Percentiles rank a stretch among this genome's conserved stretches.
These are phyloP conservation scores for Heterodera schachtii DNA, from an alignment of 1,140 invertebrate genomes.

Conservation along the genomic window DNA sequence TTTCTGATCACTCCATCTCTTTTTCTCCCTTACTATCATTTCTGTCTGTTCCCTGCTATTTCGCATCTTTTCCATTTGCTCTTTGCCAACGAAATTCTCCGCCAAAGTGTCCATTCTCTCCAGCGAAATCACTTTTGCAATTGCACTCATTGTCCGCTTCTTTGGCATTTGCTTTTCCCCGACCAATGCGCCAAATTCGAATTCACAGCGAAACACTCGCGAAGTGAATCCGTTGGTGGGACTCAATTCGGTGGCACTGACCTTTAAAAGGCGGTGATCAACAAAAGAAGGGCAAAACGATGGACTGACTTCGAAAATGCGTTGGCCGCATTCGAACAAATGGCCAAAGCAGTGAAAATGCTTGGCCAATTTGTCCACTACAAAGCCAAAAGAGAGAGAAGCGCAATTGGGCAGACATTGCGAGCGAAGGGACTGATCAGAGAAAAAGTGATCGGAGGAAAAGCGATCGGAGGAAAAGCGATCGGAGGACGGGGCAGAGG, in stretches of 20 bases:
- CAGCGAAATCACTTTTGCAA: constrained; percentile 15
- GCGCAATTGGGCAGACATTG: constrained; percentile 2
- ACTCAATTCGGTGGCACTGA: constrained; percentile 10
- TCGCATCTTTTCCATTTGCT: constrained; percentile 4
- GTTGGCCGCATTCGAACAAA: not conserved
- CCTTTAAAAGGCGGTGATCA: not conserved
- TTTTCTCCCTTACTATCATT: not conserved
- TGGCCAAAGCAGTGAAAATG: not conserved
- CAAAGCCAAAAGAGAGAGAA: constrained; percentile 12
- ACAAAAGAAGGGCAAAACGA: not conserved
- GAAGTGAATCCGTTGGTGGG: constrained; percentile 26
- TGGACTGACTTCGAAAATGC: not conserved
- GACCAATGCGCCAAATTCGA: not conserved
- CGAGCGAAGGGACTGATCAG: not conserved
- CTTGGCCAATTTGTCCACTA: constrained; percentile 1
- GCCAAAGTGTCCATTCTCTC: constrained; percentile 11
- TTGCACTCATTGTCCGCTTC: not conserved
- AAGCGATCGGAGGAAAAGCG: not conserved
- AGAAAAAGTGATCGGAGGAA: not conserved
- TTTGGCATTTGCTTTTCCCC: not conserved
- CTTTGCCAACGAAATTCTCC: constrained; percentile 16
- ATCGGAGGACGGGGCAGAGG: not conserved
- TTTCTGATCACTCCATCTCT: not conserved
- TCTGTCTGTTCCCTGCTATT: not conserved
- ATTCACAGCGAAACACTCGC: not conserved